phyloP scores from a whole-genome alignment of 2,113 vertebrate genomes.

The Thunnus maccoyii region DNA sequence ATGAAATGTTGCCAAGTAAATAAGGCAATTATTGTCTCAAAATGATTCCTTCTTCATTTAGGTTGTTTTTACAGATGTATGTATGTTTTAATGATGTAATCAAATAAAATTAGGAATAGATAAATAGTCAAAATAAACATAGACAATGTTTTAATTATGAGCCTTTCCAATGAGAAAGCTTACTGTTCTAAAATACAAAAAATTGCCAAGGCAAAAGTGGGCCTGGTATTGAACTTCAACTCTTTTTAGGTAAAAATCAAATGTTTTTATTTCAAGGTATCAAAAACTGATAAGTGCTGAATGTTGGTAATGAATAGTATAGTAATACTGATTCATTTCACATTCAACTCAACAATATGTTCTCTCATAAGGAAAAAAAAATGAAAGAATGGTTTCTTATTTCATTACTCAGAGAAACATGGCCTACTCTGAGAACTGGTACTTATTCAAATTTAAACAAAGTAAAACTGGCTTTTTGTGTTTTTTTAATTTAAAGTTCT shows the following conservation, averaged over 20 bases:
- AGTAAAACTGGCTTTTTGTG: too few species aligned
- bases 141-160: neutral
- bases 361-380: neutral
- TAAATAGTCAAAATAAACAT: slow-evolving; percentile 1
- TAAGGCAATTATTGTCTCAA: neutral
- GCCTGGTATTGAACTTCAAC: neutral
- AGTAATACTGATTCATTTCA: neutral
- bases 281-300: neutral
- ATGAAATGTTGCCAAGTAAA: neutral
- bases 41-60: neutral
- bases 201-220: neutral
- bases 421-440: too few species aligned
- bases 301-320: too few species aligned
- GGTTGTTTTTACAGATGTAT: neutral
- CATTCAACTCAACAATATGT: neutral
- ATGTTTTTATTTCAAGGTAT: neutral
- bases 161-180: neutral
- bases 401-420: too few species aligned
- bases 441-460: too few species aligned
- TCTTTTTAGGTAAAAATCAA: neutral
- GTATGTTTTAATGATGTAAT: neutral
- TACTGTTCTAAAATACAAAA: too few species aligned
- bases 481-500: too few species aligned
- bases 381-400: too few species aligned
- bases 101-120: slow-evolving; percentile 4